Evolutionary conservation across 2,888 invertebrate species (phyloP).

Genomic region (Coelopa pilipes): DNA sequence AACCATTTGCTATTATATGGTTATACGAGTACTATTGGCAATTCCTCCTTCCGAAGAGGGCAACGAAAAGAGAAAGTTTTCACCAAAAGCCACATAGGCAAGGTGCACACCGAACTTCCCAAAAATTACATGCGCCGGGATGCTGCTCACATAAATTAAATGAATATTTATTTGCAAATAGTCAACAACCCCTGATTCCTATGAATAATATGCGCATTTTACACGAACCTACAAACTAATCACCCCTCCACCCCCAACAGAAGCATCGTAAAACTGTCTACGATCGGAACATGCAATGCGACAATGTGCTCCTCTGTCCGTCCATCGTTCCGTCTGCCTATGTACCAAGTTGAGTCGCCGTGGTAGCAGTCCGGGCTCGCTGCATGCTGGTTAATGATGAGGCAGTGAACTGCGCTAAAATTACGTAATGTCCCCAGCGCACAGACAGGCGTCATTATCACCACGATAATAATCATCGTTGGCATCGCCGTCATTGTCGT

Average conservation of each 20-base stretch:
- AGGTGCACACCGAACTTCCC: neutral
- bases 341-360: neutral
- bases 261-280: neutral
- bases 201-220: slow-evolving; percentile 3
- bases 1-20: no score
- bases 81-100: neutral
- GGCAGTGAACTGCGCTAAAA: slow-evolving; percentile 7
- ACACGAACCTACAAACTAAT: neutral
- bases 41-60: neutral
- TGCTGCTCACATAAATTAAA: neutral
- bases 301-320: slow-evolving; percentile 15
- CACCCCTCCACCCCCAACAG: neutral
- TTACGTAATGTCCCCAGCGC: slow-evolving; percentile 29
- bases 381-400: slow-evolving; percentile 17
- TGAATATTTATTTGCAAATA: slow-evolving; percentile 21
- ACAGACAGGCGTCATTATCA: slow-evolving; percentile 22
- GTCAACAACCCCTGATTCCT: slow-evolving; percentile 9
- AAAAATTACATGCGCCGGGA: neutral
- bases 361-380: neutral
- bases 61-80: neutral
- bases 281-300: slow-evolving; percentile 1
- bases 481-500: neutral
- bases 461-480: neutral
- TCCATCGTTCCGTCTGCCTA: neutral
- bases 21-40: no score